phyloP scores from a whole-genome alignment of 2,113 vertebrate species.

The Lophura nycthemera region DNA sequence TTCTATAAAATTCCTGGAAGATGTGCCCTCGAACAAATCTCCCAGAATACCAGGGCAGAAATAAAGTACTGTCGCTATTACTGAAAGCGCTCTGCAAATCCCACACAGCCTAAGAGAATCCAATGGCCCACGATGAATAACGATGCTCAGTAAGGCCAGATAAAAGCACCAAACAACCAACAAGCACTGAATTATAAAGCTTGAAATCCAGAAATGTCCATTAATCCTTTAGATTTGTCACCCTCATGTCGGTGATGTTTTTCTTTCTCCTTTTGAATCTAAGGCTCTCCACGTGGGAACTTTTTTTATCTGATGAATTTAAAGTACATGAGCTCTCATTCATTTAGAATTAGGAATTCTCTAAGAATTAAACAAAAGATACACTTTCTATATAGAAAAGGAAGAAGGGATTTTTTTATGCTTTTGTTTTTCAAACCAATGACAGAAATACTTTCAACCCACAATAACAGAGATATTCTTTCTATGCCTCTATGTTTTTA shows the following conservation, averaged over 20 bases:
- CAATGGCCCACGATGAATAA: not conserved
- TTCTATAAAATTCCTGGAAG: slow-evolving; percentile 44
- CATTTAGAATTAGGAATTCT: not conserved
- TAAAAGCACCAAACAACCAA: not conserved
- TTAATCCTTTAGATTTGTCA: not conserved
- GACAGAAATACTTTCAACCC: not conserved
- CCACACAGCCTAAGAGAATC: not conserved
- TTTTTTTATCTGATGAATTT: not conserved
- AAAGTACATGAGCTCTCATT: not conserved
- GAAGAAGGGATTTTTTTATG: not conserved
- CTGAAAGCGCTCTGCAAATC: not conserved
- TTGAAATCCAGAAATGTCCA: not conserved
- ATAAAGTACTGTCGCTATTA: not conserved
- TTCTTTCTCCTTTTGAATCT: not conserved
- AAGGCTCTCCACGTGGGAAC: not conserved
- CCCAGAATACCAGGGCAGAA: slow-evolving; percentile 33
- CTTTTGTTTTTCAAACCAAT: not conserved
- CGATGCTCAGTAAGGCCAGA: not conserved
- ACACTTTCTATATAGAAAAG: not conserved
- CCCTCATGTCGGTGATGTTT: not conserved
- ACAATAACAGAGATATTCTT: not conserved
- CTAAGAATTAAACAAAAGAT: not conserved
- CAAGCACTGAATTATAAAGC: not conserved
- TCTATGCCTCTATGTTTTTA: not conserved
- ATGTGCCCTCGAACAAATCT: slow-evolving; percentile 8